Conservation (phyloP, 1,140 invertebrate genomes). For the Eupristina koningsbergeri region DNA sequence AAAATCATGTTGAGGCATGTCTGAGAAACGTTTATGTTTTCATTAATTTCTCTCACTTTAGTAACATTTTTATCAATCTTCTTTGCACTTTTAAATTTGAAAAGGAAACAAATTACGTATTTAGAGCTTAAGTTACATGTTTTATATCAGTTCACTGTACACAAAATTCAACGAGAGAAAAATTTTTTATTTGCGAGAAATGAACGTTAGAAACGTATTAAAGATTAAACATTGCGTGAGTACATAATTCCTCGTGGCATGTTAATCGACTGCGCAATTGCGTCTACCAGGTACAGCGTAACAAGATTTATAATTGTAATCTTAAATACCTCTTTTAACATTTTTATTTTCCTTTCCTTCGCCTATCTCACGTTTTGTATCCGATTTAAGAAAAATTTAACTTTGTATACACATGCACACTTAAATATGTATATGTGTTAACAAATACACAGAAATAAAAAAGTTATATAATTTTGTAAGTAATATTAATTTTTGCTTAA, state of each 20-base stretch:
- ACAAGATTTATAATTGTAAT: constrained; percentile 57
- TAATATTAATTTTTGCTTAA: not conserved
- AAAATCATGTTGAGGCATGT: constrained; percentile 29
- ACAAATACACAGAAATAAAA: constrained; percentile 25
- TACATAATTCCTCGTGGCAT: constrained; percentile 63
- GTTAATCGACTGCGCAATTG: constrained; percentile 63
- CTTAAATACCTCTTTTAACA: constrained; percentile 44
- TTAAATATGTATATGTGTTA: constrained; percentile 11
- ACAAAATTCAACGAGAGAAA: constrained; percentile 21
- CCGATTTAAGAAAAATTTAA: constrained; percentile 29
- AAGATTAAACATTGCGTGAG: constrained; percentile 37
- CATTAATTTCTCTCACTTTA: constrained; percentile 32
- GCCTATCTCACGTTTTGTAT: constrained; percentile 20
- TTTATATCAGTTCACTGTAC: constrained; percentile 40
- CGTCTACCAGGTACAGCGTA: constrained; percentile 70
- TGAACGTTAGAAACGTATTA: constrained; percentile 27
- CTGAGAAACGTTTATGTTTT: constrained; percentile 12
- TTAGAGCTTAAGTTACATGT: constrained; percentile 52
- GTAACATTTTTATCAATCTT: constrained; percentile 35
- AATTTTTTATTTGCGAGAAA: constrained; percentile 32
- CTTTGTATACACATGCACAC: too few relatives aligned
- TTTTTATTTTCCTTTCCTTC: constrained; percentile 31
- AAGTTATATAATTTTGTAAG: not conserved
- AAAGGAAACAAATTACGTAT: constrained; percentile 56
- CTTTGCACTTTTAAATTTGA: constrained; percentile 20